Evolutionary conservation across 2,113 vertebrate species (phyloP).

Genomic region (Python bivittatus): DNA sequence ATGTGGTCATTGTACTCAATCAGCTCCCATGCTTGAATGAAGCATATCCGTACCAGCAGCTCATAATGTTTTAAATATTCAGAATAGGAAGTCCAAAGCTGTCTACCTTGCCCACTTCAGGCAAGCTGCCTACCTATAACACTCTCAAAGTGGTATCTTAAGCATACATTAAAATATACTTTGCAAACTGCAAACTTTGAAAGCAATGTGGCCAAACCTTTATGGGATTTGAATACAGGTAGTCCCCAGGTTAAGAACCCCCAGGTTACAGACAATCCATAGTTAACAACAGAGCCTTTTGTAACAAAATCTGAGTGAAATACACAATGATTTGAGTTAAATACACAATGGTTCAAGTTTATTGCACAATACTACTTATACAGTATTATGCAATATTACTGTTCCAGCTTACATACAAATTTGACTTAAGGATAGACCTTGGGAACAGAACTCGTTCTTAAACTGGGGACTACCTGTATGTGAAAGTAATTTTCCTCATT

Average conservation of each 20-base stretch:
- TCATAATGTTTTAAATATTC: not conserved
- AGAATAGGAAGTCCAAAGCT: not conserved
- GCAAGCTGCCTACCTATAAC: not conserved
- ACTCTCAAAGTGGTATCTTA: not conserved
- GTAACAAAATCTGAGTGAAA: too few relatives aligned
- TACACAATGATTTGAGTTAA: too few relatives aligned
- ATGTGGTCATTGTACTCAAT: not conserved
- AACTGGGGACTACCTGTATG: too few relatives aligned
- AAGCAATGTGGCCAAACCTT: not conserved
- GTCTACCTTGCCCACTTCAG: not conserved
- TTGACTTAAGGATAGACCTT: too few relatives aligned
- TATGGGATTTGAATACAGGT: not conserved
- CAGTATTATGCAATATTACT: too few relatives aligned
- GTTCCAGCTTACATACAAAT: too few relatives aligned
- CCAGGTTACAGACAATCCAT: too few relatives aligned
- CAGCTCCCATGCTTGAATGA: not conserved
- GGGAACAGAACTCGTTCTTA: too few relatives aligned
- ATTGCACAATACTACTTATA: too few relatives aligned
- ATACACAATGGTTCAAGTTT: too few relatives aligned
- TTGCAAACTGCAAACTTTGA: not conserved
- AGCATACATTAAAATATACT: not conserved
- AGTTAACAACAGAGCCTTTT: too few relatives aligned
- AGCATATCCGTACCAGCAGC: not conserved
- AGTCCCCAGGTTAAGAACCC: too few relatives aligned
- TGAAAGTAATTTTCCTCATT: not conserved